phyloP scores from a whole-genome alignment of 2,888 invertebrate species.

The Thumatha senex region DNA sequence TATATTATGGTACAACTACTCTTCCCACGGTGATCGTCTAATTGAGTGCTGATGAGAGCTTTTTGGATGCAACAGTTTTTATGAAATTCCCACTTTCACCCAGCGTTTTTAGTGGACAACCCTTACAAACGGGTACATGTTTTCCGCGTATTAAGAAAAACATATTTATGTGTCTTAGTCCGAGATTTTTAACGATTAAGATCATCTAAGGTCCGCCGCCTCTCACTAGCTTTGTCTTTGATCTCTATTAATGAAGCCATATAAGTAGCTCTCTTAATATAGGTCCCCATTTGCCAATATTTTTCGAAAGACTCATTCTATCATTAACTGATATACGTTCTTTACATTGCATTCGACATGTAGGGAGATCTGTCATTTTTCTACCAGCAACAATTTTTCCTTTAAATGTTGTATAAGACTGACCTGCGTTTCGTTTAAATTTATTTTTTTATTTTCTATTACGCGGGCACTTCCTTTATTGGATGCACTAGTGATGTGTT shows the following conservation, averaged over 20 bases:
- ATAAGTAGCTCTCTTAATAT: not conserved
- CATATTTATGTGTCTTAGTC: not conserved
- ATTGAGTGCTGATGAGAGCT: no score
- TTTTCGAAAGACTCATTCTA: not conserved
- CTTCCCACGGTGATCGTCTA: no score
- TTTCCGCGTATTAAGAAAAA: not conserved
- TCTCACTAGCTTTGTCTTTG: not conserved
- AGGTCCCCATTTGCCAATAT: not conserved
- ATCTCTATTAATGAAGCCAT: not conserved
- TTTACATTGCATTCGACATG: not conserved
- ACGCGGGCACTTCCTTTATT: not conserved
- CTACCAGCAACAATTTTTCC: not conserved
- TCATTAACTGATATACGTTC: no score
- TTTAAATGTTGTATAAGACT: slow-evolving; percentile 1
- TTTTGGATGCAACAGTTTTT: not conserved
- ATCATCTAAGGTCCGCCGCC: not conserved
- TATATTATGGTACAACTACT: no score
- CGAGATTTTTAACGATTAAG: not conserved
- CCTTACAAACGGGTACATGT: not conserved
- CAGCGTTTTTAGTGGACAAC: slow-evolving; percentile 1
- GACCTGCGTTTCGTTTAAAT: slow-evolving; percentile 1
- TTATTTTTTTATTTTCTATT: not conserved
- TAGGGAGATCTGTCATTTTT: not conserved
- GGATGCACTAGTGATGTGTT: not conserved
- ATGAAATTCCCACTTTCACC: not conserved